These are phyloP conservation scores for Acanthaster planci DNA, from an alignment of 35 echinoderm and acorn worm species.

Conservation along the genomic window DNA sequence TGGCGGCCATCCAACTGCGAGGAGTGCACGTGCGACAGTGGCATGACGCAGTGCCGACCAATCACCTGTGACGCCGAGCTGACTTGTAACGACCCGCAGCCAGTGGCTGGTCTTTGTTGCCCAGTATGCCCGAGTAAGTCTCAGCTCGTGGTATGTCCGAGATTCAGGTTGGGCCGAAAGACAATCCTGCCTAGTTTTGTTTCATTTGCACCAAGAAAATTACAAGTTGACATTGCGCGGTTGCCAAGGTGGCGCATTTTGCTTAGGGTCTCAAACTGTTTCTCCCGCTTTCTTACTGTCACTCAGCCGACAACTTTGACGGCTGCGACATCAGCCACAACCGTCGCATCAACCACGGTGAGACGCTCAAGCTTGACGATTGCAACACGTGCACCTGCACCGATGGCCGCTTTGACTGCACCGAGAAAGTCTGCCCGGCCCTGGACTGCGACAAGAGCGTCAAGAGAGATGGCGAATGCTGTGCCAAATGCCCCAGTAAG, in stretches of 20 bases:
- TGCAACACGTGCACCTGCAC: background rate
- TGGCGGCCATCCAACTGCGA: conserved; percentile 1
- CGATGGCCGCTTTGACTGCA: background rate
- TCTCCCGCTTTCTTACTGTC: too few species aligned
- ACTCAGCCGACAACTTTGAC: background rate
- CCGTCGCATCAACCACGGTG: background rate
- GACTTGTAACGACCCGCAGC: conserved; percentile 55
- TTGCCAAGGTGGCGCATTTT: too few species aligned
- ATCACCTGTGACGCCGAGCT: conserved; percentile 62
- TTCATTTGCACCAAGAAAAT: too few species aligned
- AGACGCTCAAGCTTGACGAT: background rate
- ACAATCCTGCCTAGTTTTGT: too few species aligned
- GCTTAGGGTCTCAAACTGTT: too few species aligned
- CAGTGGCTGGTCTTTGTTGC: conserved; percentile 74
- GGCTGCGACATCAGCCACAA: background rate
- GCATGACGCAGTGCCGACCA: conserved; percentile 44
- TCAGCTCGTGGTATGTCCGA: background rate
- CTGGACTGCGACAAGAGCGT: background rate
- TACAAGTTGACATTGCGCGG: too few species aligned
- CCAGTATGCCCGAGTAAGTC: conserved; percentile 86
- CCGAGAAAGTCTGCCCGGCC: background rate
- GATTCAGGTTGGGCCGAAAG: too few species aligned
- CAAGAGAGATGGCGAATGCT: background rate
- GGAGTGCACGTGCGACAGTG: conserved; percentile 16
- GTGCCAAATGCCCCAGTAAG: background rate